phyloP scores from a whole-genome alignment of 1,140 invertebrate species.

The Ridgeia piscesae region DNA sequence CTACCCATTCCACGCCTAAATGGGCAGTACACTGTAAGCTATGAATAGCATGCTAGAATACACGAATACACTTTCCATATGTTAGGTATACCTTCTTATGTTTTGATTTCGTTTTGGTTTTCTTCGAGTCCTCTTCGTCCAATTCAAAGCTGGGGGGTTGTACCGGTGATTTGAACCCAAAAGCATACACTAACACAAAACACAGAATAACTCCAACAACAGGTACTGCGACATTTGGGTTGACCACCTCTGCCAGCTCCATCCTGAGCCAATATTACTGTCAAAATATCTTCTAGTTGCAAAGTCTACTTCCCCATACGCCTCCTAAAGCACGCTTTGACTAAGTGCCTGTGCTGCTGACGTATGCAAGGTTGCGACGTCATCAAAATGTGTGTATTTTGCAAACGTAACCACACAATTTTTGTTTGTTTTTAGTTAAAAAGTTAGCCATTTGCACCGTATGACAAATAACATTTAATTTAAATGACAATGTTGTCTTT shows the following conservation, averaged over 20 bases:
- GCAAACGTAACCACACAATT: neutral
- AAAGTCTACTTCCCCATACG: neutral
- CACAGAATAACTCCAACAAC: slow-evolving; percentile 55
- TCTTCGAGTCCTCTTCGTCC: slow-evolving; percentile 49
- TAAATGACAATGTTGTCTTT: neutral
- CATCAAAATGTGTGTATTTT: neutral
- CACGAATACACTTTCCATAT: neutral
- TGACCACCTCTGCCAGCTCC: slow-evolving; percentile 52
- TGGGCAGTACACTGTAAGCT: neutral
- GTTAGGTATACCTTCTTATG: slow-evolving; percentile 22
- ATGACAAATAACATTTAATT: neutral
- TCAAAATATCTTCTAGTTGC: neutral
- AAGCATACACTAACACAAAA: slow-evolving; percentile 56
- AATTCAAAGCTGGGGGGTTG: slow-evolving; percentile 57
- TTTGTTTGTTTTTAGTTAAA: neutral
- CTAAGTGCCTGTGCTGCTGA: neutral
- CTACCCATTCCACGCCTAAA: slow-evolving; percentile 1
- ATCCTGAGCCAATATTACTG: slow-evolving; percentile 31
- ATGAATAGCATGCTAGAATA: slow-evolving; percentile 12
- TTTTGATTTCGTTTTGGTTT: slow-evolving; percentile 31
- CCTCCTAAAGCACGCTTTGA: neutral
- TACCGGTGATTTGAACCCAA: slow-evolving; percentile 57
- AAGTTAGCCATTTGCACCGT: neutral
- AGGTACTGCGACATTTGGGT: slow-evolving; percentile 52
- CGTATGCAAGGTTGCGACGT: neutral